phyloP scores from a whole-genome alignment of 2,113 vertebrate genomes.

The Clarias batrachus region DNA sequence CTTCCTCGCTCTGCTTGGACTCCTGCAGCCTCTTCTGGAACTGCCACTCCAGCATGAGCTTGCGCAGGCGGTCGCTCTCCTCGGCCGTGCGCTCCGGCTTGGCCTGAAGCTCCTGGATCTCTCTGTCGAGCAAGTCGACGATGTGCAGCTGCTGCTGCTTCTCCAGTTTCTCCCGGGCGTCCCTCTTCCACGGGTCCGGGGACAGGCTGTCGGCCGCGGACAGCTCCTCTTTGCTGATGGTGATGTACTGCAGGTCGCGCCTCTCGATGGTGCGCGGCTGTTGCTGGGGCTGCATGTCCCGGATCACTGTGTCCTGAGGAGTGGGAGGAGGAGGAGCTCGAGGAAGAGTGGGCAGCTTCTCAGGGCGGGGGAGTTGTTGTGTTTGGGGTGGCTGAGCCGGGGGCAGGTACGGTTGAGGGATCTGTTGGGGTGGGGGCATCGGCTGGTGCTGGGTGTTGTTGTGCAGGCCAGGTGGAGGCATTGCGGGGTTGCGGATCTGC shows the following conservation, averaged over 20 bases:
- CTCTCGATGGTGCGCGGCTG: conserved; percentile 96
- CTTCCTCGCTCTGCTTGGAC: conserved; percentile 92
- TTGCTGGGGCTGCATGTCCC: conserved; percentile 93
- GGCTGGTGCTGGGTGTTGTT: conserved; percentile 68
- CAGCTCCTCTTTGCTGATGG: conserved; percentile 90
- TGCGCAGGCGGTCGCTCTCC: conserved; percentile 91
- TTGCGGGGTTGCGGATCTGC: conserved; percentile 80
- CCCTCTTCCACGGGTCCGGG: conserved; percentile 95
- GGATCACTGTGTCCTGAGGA: conserved; percentile 89
- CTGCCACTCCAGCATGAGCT: conserved; percentile 98
- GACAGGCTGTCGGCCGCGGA: conserved; percentile 90
- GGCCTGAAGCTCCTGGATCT: conserved; percentile 93
- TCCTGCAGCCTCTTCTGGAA: conserved; percentile 97
- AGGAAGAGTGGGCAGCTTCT: conserved; percentile 80
- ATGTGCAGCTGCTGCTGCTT: conserved; percentile 98
- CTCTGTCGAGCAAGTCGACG: conserved; percentile 92
- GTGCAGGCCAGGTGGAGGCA: conserved; percentile 67
- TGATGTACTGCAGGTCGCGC: conserved; percentile 93
- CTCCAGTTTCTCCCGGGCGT: conserved; percentile 94
- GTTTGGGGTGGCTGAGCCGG: conserved; percentile 47
- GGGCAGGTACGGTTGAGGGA: conserved; percentile 73
- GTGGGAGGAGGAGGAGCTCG: conserved; percentile 60
- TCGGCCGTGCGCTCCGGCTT: conserved; percentile 87
- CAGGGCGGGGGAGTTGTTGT: conserved; percentile 69
- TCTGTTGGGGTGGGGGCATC: conserved; percentile 53